Conservation (phyloP, 1,140 invertebrate genomes). For the Atta texana region DNA sequence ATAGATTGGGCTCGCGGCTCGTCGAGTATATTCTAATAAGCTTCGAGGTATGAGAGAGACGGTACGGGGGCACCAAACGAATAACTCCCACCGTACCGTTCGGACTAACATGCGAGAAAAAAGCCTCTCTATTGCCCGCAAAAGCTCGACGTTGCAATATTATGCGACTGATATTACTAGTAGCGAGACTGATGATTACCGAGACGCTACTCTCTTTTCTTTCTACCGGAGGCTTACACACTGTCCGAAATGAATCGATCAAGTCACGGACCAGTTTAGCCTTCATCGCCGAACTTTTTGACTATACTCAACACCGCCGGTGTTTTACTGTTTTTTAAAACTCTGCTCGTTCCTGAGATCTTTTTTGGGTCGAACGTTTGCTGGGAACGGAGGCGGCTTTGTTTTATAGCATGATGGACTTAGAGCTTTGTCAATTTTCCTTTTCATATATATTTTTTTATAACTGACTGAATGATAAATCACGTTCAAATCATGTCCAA, state of each 20-base stretch:
- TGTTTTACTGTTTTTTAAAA: slow-evolving; percentile 10
- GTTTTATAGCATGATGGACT: slow-evolving; percentile 34
- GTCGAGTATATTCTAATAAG: slow-evolving; percentile 54
- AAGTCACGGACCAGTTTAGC: slow-evolving; percentile 22
- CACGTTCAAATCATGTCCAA: slow-evolving; percentile 37
- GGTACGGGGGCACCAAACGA: neutral
- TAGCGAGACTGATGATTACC: slow-evolving; percentile 64
- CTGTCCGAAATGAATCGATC: slow-evolving; percentile 21
- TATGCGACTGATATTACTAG: slow-evolving; percentile 53
- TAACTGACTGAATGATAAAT: slow-evolving; percentile 29
- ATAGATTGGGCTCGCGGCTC: slow-evolving; percentile 65
- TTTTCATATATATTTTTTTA: slow-evolving; percentile 20
- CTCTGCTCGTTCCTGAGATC: slow-evolving; percentile 50
- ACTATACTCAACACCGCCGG: neutral
- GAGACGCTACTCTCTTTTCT: slow-evolving; percentile 63
- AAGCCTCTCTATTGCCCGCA: slow-evolving; percentile 67
- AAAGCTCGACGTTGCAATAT: slow-evolving; percentile 55
- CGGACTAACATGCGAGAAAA: slow-evolving; percentile 36
- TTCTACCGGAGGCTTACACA: neutral
- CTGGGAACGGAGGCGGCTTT: slow-evolving; percentile 57
- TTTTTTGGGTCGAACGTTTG: slow-evolving; percentile 55
- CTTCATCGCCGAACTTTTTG: slow-evolving; percentile 15
- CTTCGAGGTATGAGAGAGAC: slow-evolving; percentile 35
- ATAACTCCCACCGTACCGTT: slow-evolving; percentile 8
- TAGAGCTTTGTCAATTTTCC: slow-evolving; percentile 40